Evolutionary conservation across 2,797 vertebrate genomes (phyloP).

Genomic region (Sternotherus odoratus): DNA sequence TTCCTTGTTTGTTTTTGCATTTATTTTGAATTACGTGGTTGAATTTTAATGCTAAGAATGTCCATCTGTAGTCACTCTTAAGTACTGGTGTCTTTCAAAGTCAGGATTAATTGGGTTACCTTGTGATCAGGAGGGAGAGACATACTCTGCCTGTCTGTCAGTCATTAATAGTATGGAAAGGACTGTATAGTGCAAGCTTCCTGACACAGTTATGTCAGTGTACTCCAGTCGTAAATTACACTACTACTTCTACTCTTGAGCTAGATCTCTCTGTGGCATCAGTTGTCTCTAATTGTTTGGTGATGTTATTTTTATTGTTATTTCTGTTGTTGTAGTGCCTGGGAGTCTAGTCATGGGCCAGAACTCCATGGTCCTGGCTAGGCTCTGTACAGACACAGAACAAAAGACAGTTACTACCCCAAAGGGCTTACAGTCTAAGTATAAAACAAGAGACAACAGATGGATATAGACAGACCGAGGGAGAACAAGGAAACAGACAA

Average conservation of each 20-base stretch:
- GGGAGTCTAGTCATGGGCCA: background rate
- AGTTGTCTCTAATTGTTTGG: background rate
- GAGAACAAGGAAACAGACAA: background rate
- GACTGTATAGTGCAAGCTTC: background rate
- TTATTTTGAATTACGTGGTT: background rate
- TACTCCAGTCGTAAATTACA: background rate
- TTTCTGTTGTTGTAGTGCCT: background rate
- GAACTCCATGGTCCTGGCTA: background rate
- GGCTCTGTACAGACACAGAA: background rate
- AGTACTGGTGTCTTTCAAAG: background rate
- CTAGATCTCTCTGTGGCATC: background rate
- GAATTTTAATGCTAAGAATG: background rate
- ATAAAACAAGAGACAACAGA: background rate
- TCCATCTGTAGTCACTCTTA: background rate
- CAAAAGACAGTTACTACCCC: background rate
- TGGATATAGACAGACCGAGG: background rate
- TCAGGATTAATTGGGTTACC: background rate
- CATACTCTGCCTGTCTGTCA: background rate
- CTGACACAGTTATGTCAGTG: background rate
- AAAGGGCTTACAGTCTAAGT: background rate
- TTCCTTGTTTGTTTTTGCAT: background rate
- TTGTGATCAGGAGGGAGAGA: background rate
- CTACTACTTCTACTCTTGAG: background rate
- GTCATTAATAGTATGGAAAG: background rate
- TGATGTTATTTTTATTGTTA: background rate